These are phyloP conservation scores for Athalia circularis DNA, from an alignment of 2,888 invertebrate genomes.

Conservation along the genomic window DNA sequence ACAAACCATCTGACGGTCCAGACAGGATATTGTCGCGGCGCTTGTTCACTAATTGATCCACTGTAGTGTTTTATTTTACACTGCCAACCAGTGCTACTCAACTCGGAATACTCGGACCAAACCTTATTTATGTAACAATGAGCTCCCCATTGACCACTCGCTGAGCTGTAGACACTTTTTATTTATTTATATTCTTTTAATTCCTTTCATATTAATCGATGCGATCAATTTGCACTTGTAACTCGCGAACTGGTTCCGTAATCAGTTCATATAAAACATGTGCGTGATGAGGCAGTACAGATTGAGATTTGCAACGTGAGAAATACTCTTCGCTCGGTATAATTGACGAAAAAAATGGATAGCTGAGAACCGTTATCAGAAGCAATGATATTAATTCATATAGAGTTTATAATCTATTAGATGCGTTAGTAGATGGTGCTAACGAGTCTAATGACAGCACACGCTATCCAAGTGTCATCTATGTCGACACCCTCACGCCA, in stretches of 20 bases:
- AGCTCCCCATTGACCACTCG: neutral
- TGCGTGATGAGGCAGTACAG: too few species aligned
- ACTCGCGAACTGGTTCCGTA: neutral
- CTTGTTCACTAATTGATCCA: constrained; percentile 71
- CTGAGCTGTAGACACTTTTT: too few species aligned
- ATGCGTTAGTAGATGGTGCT: constrained; percentile 68
- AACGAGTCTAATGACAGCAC: constrained; percentile 71
- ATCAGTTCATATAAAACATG: neutral
- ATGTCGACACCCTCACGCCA: constrained; percentile 71
- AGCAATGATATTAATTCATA: constrained; percentile 70
- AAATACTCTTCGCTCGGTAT: neutral
- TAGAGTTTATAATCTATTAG: constrained; percentile 72
- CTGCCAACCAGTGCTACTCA: constrained; percentile 63
- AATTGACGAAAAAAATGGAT: neutral
- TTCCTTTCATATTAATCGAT: neutral
- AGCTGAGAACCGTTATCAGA: constrained; percentile 56
- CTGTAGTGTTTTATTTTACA: constrained; percentile 67
- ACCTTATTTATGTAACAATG: neutral
- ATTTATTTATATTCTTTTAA: too few species aligned
- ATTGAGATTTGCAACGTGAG: neutral
- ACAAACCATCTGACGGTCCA: constrained; percentile 52
- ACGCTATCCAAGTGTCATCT: constrained; percentile 72
- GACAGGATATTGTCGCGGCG: constrained; percentile 71
- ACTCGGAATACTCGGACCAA: constrained; percentile 40
- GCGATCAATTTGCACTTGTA: neutral